Conservation (phyloP, 2,113 vertebrate species). For the Brachionichthys hirsutus region DNA sequence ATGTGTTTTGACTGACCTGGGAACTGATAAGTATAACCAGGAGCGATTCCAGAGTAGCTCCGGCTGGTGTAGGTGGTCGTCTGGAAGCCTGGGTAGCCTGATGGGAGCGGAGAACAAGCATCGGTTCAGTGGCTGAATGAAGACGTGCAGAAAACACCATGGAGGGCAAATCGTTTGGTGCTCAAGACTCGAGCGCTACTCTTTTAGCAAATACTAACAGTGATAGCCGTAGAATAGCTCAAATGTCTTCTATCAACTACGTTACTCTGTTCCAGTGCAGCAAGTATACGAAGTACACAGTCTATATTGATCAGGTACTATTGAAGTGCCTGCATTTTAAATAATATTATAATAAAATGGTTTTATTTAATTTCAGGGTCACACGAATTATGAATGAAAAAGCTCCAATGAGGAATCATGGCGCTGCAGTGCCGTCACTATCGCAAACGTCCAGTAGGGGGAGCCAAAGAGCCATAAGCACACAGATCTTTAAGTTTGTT, state of each 20-base stretch:
- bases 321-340: neutral
- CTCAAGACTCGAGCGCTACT: too few species aligned
- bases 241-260: neutral
- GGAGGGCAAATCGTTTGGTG: too few species aligned
- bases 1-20: conserved; percentile 79
- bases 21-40: conserved; percentile 96
- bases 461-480: conserved; percentile 35
- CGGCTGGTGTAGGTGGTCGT: conserved; percentile 93
- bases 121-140: neutral
- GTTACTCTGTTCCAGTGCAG: neutral
- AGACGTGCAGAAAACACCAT: too few species aligned
- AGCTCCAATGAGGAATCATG: neutral
- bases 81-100: conserved; percentile 95
- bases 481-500: neutral
- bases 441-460: conserved; percentile 53
- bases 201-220: neutral
- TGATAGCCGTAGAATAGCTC: neutral
- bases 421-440: neutral
- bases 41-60: conserved; percentile 91
- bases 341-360: neutral
- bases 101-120: neutral
- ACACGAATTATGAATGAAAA: neutral
- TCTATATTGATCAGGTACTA: too few species aligned
- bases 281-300: neutral
- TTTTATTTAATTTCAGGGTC: neutral